These are phyloP conservation scores for Intellagama lesueurii DNA, from an alignment of 2,797 vertebrate species.

Conservation along the genomic window DNA sequence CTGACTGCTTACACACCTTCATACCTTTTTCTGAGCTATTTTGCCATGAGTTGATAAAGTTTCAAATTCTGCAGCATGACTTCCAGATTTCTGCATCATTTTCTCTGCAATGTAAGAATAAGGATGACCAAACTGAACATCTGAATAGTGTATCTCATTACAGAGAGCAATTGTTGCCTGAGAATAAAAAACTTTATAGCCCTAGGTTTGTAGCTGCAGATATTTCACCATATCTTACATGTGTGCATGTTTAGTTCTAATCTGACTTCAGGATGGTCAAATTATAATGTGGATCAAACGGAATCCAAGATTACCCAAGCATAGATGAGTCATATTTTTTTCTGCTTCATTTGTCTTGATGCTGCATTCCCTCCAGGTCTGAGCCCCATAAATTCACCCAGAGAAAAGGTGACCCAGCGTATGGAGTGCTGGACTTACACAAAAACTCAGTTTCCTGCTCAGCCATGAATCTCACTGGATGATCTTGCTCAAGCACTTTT, in stretches of 20 bases:
- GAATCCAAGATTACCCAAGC: neutral
- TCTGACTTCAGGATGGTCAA: neutral
- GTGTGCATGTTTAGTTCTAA: too few species aligned
- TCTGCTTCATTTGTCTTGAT: neutral
- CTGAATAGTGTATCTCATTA: neutral
- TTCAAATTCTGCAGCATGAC: neutral
- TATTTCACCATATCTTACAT: neutral
- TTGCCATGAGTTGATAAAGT: neutral
- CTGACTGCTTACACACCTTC: neutral
- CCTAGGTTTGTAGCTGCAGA: neutral
- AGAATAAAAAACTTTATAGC: neutral
- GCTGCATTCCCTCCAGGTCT: too few species aligned
- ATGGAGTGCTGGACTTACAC: neutral
- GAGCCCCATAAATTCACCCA: neutral
- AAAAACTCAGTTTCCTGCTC: neutral
- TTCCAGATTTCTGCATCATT: neutral
- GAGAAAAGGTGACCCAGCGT: neutral
- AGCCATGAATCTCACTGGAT: too few species aligned
- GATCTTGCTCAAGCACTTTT: too few species aligned
- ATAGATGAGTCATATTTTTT: neutral
- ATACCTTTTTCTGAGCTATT: conserved; percentile 36
- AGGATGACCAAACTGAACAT: neutral
- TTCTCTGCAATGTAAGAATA: conserved; percentile 23
- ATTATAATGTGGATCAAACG: neutral
- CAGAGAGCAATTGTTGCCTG: neutral